These are phyloP conservation scores for Toxotes lorentzi DNA, from an alignment of 2,797 vertebrate species.

Conservation along the genomic window DNA sequence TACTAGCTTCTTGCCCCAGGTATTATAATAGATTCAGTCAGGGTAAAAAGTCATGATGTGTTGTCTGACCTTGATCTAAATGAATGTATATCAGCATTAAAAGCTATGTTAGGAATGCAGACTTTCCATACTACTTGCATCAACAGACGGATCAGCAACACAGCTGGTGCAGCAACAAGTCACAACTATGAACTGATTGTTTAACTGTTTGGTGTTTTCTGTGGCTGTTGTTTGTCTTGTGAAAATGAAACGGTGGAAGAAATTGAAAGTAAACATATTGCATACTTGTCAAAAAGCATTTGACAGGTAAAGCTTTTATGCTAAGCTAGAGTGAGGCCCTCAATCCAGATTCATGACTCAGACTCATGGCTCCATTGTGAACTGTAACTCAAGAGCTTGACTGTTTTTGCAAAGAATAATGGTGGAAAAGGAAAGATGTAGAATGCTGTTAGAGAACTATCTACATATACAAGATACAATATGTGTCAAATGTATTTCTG, in stretches of 20 bases:
- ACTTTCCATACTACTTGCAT: neutral
- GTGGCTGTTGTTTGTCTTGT: neutral
- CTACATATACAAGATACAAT: neutral
- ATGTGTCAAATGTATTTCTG: neutral
- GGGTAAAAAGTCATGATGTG: neutral
- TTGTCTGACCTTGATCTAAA: neutral
- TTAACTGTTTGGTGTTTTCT: slow-evolving; percentile 11
- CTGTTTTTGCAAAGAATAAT: neutral
- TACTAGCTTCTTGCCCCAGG: neutral
- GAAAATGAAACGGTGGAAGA: neutral
- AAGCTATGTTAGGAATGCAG: neutral
- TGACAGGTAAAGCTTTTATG: too few relatives aligned
- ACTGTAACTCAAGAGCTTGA: too few relatives aligned
- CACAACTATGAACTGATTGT: neutral
- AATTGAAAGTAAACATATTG: slow-evolving; percentile 1
- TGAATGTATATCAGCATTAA: neutral
- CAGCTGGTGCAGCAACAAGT: slow-evolving; percentile 8
- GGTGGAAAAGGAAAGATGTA: neutral
- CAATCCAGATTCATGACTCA: too few relatives aligned
- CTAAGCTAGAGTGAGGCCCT: too few relatives aligned
- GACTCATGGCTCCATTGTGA: neutral
- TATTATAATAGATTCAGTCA: neutral
- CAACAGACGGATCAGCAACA: neutral
- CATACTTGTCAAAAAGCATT: neutral
- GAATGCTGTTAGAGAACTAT: neutral